Conservation (phyloP, 1,140 invertebrate genomes). For the Onthophagus taurus region DNA sequence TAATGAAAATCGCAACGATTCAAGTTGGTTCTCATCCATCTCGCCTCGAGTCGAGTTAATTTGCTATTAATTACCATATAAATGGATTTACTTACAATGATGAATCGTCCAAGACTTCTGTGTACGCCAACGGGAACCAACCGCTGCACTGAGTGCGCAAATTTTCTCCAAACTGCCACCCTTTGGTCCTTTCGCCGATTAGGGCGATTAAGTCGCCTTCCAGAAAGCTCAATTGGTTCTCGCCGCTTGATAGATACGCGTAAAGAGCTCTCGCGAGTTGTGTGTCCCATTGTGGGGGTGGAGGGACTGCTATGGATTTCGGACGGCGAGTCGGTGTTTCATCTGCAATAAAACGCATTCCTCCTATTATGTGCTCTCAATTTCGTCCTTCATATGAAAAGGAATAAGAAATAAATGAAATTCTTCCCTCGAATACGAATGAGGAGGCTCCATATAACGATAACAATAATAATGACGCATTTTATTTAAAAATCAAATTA, state of each 20-base stretch:
- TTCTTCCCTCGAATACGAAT: too few species aligned
- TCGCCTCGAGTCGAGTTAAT: too few species aligned
- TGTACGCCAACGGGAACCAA: conserved; percentile 92
- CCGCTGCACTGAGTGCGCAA: conserved; percentile 78
- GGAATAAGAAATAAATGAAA: too few species aligned
- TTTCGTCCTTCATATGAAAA: too few species aligned
- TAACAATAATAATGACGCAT: too few species aligned
- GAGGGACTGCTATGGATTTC: conserved; percentile 61
- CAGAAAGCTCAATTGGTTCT: conserved; percentile 85
- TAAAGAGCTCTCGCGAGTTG: conserved; percentile 74
- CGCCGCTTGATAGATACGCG: conserved; percentile 80
- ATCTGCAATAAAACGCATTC: too few species aligned
- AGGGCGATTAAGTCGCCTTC: conserved; percentile 83
- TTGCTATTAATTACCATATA: conserved; percentile 10
- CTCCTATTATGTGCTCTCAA: too few species aligned
- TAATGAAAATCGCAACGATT: too few species aligned
- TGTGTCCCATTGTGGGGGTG: conserved; percentile 46
- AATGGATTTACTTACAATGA: conserved; percentile 40
- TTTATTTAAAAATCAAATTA: too few species aligned
- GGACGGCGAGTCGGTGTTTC: conserved; percentile 51
- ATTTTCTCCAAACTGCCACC: conserved; percentile 94
- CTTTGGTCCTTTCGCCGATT: conserved; percentile 83
- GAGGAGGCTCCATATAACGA: too few species aligned
- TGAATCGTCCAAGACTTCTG: conserved; percentile 55
- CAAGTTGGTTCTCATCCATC: too few species aligned